These are phyloP conservation scores for Mantis religiosa DNA, from an alignment of 2,888 invertebrate species.

Conservation along the genomic window DNA sequence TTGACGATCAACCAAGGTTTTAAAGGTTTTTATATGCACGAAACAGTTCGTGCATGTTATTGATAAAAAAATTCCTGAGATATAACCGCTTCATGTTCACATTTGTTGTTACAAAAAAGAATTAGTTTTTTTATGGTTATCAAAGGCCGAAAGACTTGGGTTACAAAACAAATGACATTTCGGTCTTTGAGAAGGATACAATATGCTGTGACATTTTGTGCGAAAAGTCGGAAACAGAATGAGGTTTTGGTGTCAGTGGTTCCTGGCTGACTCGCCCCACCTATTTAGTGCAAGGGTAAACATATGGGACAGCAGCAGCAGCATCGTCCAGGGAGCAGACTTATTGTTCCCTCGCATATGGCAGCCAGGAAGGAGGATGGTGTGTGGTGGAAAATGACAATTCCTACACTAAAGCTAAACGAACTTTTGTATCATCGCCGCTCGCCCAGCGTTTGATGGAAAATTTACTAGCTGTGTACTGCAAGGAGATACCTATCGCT, in stretches of 20 bases:
- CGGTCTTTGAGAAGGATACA: background rate
- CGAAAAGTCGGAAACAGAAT: background rate
- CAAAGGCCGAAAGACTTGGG: background rate
- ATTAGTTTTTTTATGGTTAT: background rate
- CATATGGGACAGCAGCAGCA: constrained; percentile 23
- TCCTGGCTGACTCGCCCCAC: background rate
- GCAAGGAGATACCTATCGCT: background rate
- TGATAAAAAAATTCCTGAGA: too few relatives aligned
- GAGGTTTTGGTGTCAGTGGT: background rate
- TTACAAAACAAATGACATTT: background rate
- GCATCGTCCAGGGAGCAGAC: constrained; percentile 13
- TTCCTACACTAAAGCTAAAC: background rate
- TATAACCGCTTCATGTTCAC: too few relatives aligned
- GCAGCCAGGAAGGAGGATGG: background rate
- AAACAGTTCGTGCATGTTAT: too few relatives aligned
- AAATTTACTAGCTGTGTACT: background rate
- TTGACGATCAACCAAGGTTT: too few relatives aligned
- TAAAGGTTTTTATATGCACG: too few relatives aligned
- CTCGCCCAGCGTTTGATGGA: background rate
- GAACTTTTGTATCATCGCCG: background rate
- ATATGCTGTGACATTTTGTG: background rate
- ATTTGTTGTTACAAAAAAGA: background rate
- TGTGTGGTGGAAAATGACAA: background rate
- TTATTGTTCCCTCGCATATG: constrained; percentile 13
- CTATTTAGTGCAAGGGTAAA: constrained; percentile 12